These are phyloP conservation scores for Myrmecophaga tridactyla DNA, from an alignment of 2,113 vertebrate species.

Conservation along the genomic window DNA sequence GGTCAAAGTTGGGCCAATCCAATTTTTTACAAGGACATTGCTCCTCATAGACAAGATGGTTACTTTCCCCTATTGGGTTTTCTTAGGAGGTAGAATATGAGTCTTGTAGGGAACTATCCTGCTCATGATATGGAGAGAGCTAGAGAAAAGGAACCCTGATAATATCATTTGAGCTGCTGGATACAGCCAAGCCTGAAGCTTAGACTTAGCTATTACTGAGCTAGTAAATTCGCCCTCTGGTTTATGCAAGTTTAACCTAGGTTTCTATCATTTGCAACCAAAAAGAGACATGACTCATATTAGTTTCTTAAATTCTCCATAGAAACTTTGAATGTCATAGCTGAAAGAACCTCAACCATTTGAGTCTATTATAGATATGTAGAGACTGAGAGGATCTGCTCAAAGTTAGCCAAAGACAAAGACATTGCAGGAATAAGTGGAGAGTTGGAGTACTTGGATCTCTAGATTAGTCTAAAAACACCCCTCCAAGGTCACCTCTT, in stretches of 20 bases:
- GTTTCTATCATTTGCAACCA: background rate
- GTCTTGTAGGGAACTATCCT: background rate
- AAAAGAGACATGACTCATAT: background rate
- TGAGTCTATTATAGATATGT: background rate
- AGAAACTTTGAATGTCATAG: background rate
- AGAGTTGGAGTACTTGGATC: background rate
- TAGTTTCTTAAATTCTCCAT: background rate
- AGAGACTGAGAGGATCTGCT: background rate
- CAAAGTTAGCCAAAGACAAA: background rate
- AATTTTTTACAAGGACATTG: background rate
- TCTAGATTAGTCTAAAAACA: background rate
- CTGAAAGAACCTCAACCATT: background rate
- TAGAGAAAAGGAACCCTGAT: background rate
- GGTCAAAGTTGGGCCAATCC: background rate
- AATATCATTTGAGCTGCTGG: background rate
- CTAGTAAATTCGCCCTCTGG: background rate
- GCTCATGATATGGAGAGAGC: background rate
- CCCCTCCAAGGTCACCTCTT: background rate
- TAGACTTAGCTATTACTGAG: background rate
- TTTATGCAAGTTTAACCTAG: background rate
- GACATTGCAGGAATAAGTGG: background rate
- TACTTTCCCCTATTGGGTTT: background rate
- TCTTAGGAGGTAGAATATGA: background rate
- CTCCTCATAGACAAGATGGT: background rate
- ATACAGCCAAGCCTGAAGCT: background rate